Conservation (phyloP, 2,888 invertebrate genomes). For the Drosophila percnosoma region DNA sequence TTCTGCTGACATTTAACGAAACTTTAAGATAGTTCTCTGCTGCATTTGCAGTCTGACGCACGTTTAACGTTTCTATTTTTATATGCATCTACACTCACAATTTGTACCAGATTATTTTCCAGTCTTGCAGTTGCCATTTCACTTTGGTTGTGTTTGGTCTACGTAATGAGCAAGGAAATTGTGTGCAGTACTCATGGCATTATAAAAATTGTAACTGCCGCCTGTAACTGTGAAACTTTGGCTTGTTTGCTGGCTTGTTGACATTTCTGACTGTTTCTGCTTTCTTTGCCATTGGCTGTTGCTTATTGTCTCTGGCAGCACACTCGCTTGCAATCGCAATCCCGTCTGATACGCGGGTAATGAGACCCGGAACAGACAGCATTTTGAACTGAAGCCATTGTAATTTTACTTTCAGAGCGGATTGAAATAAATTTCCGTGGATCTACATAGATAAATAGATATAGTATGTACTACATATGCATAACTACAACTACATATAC, state of each 20-base stretch:
- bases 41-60: conserved; percentile 23
- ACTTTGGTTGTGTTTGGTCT: conserved; percentile 53
- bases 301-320: conserved; percentile 49
- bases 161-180: conserved; percentile 68
- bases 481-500: conserved; percentile 33
- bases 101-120: conserved; percentile 58
- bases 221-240: conserved; percentile 46
- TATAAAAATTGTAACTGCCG: conserved; percentile 59
- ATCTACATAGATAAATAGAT: conserved; percentile 25
- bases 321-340: conserved; percentile 40
- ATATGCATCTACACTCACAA: conserved; percentile 30
- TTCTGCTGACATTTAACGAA: conserved; percentile 10
- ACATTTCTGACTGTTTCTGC: conserved; percentile 60
- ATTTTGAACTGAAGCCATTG: conserved; percentile 56
- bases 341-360: conserved; percentile 66
- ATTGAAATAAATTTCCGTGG: conserved; percentile 63
- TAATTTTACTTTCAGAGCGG: conserved; percentile 31
- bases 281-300: conserved; percentile 40
- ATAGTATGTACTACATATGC: conserved; percentile 6
- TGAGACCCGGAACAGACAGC: conserved; percentile 57
- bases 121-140: conserved; percentile 41
- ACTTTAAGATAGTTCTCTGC: conserved; percentile 28
- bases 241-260: conserved; percentile 48
- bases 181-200: conserved; percentile 39
- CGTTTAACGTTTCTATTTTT: conserved; percentile 38